Conservation (phyloP, 2,888 invertebrate genomes). For the Epinotia demarniana region DNA sequence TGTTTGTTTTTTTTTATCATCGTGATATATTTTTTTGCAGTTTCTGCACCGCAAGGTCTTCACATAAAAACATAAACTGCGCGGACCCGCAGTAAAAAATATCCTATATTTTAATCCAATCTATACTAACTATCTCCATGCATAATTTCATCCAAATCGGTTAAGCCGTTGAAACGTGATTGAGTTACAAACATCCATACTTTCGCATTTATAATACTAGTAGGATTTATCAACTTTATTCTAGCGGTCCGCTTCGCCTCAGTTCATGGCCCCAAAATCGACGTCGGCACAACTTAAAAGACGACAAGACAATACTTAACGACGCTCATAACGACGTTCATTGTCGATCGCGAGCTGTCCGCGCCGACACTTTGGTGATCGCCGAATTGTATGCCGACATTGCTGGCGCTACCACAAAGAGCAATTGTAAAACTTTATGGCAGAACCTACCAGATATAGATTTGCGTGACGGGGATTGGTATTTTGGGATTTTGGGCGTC, state of each 20-base stretch:
- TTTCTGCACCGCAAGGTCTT: too few relatives aligned
- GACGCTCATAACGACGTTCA: slow-evolving; percentile 74
- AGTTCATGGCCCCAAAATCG: slow-evolving; percentile 55
- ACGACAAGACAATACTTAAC: slow-evolving; percentile 77
- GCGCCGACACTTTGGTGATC: slow-evolving; percentile 54
- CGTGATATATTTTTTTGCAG: too few relatives aligned
- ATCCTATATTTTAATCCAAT: too few relatives aligned
- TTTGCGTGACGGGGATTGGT: slow-evolving; percentile 23
- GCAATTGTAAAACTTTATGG: slow-evolving; percentile 38
- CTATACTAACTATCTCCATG: too few relatives aligned
- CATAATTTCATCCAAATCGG: too few relatives aligned
- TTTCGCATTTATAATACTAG: too few relatives aligned
- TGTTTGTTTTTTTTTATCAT: too few relatives aligned
- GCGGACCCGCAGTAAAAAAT: too few relatives aligned
- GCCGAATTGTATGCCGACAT: slow-evolving; percentile 42
- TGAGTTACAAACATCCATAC: too few relatives aligned
- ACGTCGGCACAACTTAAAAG: slow-evolving; percentile 72
- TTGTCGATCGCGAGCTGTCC: slow-evolving; percentile 68
- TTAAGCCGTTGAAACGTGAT: too few relatives aligned
- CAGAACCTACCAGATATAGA: slow-evolving; percentile 24
- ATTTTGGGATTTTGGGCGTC: slow-evolving; percentile 27
- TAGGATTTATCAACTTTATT: too few relatives aligned
- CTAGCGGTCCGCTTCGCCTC: background rate
- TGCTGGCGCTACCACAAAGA: slow-evolving; percentile 50
- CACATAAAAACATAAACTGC: too few relatives aligned